Base-by-base conservation (phyloP, 2,888 invertebrate genomes). In the Erannis defoliaria region DNA sequence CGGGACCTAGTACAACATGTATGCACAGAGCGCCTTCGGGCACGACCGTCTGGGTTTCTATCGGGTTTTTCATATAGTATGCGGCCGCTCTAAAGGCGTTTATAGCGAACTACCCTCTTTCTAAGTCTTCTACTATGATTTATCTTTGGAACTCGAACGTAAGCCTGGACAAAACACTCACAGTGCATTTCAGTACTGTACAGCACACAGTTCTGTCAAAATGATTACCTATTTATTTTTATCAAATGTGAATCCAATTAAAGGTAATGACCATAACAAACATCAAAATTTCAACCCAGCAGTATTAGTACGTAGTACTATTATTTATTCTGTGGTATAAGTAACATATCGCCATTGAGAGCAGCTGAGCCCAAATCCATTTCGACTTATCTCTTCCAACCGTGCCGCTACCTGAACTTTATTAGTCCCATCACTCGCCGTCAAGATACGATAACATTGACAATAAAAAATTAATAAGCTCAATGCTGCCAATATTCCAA, bases 361-460 rank as follows among this genome's bases (percentile, higher is more conserved):
- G 26, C 55, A 46, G 55, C 48, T 42, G 40, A 49, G 40, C 31
- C 49, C 33, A 56, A 56, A 42, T 37, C 35, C 55, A 55, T 46
- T 62, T 19, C 2, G 31, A 40, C n/a, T 42, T 42, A 21, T 21
- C 21, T 21, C 12, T 21, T n/a, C 21, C 42, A 21, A 40, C 42
- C 21, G n/a, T 18, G 26, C 57, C 46, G 59, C 67, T 62, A 64
- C 58, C 62, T 61, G 50, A 50, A 43, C 54, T 50, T 38, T 51
- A 40, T 59, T 56, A 31, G n/a, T 46, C 21, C 45, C 37, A 38
- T 59, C 50, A 18, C 26, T 55, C 50, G 23, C 56, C 54, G 62
- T 56, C 64, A 62, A 50, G 40, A 56, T 35, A 59, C 58, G 67
- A 67, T 64, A 65, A 61, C 43, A 54, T 12, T 14, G 46, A 31